A percentile compares a stretch with the other conserved stretches of the same genome.
Conservation (phyloP, 2,113 vertebrate species). For the Trematomus loennbergii region DNA sequence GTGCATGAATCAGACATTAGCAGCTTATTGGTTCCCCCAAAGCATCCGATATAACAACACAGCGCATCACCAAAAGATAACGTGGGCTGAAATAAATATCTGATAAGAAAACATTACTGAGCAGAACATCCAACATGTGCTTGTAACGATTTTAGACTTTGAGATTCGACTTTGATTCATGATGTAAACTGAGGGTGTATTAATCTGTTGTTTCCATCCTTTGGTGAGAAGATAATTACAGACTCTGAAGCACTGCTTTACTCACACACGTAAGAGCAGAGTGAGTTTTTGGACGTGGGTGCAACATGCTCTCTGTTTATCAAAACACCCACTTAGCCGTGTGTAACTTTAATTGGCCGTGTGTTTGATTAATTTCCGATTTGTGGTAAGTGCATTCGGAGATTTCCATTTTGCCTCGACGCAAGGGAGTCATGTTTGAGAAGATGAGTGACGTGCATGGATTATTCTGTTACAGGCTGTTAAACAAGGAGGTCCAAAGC, state of each 20-base stretch:
- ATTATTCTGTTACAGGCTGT: neutral
- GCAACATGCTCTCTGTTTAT: slow-evolving; percentile 29
- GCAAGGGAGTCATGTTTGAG: slow-evolving; percentile 10
- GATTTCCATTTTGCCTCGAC: slow-evolving; percentile 32
- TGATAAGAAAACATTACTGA: neutral
- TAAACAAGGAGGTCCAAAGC: neutral
- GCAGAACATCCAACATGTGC: neutral
- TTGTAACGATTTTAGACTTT: neutral
- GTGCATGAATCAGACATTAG: slow-evolving; percentile 11
- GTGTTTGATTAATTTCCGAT: slow-evolving; percentile 33
- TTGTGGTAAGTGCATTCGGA: slow-evolving; percentile 33
- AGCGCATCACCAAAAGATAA: slow-evolving; percentile 8
- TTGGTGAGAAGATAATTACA: slow-evolving; percentile 54
- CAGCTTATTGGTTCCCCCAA: neutral
- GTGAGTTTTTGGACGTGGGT: slow-evolving; percentile 17
- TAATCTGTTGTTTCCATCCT: slow-evolving; percentile 17
- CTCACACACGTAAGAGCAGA: neutral
- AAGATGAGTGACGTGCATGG: neutral
- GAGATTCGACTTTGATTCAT: too few species aligned
- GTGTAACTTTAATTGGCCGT: slow-evolving; percentile 10
- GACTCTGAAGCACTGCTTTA: slow-evolving; percentile 21
- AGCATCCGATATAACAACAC: neutral
- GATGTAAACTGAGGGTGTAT: too few species aligned
- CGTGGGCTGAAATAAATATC: slow-evolving; percentile 2
- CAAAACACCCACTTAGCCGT: slow-evolving; percentile 15